These are phyloP conservation scores for Theropithecus gelada DNA, from an alignment of 2,113 vertebrate species.

Conservation along the genomic window DNA sequence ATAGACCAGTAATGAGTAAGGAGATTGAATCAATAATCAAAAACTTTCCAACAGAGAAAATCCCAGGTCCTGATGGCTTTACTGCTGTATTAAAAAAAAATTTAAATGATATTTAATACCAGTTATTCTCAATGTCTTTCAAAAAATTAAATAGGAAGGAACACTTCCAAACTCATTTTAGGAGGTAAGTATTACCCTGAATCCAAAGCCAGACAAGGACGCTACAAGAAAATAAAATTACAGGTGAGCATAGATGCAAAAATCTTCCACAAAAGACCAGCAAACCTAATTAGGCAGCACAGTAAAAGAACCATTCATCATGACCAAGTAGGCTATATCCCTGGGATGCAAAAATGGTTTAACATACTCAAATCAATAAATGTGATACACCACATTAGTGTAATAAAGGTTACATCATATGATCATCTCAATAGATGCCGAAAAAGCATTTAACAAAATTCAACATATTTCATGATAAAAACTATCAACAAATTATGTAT, in stretches of 20 bases:
- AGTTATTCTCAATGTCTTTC: neutral
- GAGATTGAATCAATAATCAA: neutral
- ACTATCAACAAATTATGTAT: neutral
- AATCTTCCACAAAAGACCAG: neutral
- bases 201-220: neutral
- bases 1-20: neutral
- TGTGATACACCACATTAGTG: neutral
- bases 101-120: neutral
- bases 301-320: neutral
- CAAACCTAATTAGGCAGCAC: neutral
- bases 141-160: neutral
- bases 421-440: neutral
- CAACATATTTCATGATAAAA: neutral
- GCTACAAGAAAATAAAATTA: neutral
- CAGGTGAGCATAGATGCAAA: neutral
- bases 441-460: neutral
- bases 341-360: neutral
- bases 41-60: neutral
- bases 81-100: neutral
- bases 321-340: neutral
- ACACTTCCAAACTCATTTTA: neutral
- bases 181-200: neutral
- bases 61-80: neutral
- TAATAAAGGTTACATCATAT: neutral
- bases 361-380: neutral